These are phyloP conservation scores for Lumbricus terrestris DNA, from an alignment of 2,888 invertebrate species.

Conservation along the genomic window DNA sequence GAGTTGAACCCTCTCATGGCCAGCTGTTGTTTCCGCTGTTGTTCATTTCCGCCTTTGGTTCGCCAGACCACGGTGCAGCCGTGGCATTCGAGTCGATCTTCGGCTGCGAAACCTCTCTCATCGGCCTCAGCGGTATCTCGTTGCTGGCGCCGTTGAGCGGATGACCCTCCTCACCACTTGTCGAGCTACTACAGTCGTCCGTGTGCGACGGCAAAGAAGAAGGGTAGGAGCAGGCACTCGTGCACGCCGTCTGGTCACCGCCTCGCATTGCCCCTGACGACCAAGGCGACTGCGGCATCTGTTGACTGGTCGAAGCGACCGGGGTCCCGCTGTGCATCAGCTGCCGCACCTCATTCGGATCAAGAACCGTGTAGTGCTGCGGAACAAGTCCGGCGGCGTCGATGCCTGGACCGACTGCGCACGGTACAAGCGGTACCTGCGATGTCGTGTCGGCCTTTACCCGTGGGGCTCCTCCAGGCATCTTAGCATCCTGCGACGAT, in stretches of 20 bases:
- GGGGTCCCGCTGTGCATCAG: constrained; percentile 14
- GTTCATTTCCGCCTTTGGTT: not conserved
- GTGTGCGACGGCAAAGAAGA: not conserved
- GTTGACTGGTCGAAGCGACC: constrained; percentile 19
- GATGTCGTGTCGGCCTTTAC: not conserved
- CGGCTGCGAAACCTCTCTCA: constrained; percentile 32
- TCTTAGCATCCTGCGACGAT: not conserved
- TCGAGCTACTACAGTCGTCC: constrained; percentile 10
- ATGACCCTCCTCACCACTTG: constrained; percentile 16
- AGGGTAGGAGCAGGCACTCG: constrained; percentile 5
- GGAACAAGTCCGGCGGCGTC: constrained; percentile 18
- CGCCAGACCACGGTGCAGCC: not conserved
- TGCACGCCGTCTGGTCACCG: constrained; percentile 6
- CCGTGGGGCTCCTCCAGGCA: not conserved
- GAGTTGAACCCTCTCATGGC: constrained; percentile 30
- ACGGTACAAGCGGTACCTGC: constrained; percentile 6
- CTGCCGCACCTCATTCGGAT: constrained; percentile 28
- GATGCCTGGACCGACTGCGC: not conserved
- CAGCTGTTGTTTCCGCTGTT: constrained; percentile 38
- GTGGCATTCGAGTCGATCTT: not conserved
- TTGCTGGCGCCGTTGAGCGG: constrained; percentile 36
- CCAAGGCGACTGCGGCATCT: constrained; percentile 20
- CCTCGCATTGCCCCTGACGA: constrained; percentile 18
- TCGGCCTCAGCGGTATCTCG: constrained; percentile 38
- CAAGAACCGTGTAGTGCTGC: constrained; percentile 37